Evolutionary conservation across 2,888 invertebrate species (phyloP), one percentile per base, ranked within the genome.

Genomic region (Phalera bucephala): DNA sequence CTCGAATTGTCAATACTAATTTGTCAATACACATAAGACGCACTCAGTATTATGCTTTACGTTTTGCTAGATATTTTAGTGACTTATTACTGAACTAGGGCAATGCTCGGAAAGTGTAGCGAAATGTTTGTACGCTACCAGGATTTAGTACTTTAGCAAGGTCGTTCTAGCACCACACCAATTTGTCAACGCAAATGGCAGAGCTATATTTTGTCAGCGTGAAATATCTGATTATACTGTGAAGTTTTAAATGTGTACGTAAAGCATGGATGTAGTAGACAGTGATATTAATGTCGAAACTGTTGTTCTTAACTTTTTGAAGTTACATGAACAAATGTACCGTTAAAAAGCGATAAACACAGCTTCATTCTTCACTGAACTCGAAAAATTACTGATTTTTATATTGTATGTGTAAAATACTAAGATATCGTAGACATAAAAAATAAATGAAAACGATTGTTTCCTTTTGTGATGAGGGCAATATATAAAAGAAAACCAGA

Each of bases 71-170:
- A 40, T 30, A 14, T 37, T 35, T 25, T 32, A 33, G 13, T 21
- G 29, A 28, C 23, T 45, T 34, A 29, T 41, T 33, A 30, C 25
- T 10, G 25, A 33, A 21, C 25, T 29, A 21, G 20, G 41, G 21
- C n/a, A 17, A 28, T 17, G 26, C 21, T 15, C 27, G 23, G 12
- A 25, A 28, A 34, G n/a, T 11, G 21, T 25, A 17, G 27, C n/a
- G 9, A 15, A 30, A 27, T 42, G 23, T 33, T 25, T 19, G 19
- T 34, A 28, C 13, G 9, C 27, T 19, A 27, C 6, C 12, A 12
- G 12, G 33, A 33, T 33, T 33, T 26, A 27, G 33, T 20, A 21
- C 33, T 33, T 27, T 27, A 33, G 21, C 14, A 33, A 33, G 20
- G 27, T 14, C 27, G 20, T 27, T 27, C 9, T 27, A 4, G 25